These are phyloP conservation scores for Xyrauchen texanus DNA, from an alignment of 2,113 vertebrate species.

Conservation along the genomic window DNA sequence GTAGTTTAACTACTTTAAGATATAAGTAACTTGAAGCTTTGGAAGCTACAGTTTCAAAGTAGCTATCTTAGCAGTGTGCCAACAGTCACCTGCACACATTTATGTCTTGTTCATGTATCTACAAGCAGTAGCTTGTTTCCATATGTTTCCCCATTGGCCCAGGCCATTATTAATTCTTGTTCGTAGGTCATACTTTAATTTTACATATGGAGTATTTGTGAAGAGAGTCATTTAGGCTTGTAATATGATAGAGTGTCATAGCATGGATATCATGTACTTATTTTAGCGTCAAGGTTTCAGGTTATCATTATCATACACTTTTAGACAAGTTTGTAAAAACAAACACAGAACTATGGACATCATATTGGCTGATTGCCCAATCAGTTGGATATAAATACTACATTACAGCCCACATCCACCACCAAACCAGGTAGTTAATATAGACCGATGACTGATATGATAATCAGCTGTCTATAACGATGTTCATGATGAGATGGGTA, in stretches of 20 bases:
- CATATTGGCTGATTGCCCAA: not conserved
- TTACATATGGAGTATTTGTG: no score
- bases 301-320: not conserved
- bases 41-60: no score
- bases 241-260: constrained; percentile 15
- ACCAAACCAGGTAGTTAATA: not conserved
- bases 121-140: no score
- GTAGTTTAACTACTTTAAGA: no score
- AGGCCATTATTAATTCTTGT: no score
- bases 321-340: not conserved
- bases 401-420: not conserved
- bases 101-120: no score
- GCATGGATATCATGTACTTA: constrained; percentile 32
- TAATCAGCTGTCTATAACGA: constrained; percentile 44
- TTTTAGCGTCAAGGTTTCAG: constrained; percentile 31
- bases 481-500: constrained; percentile 31
- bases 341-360: not conserved
- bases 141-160: no score
- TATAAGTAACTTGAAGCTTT: no score
- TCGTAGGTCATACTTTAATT: no score
- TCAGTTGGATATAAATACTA: not conserved
- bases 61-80: no score
- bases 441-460: not conserved
- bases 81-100: no score
- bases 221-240: not conserved